A percentile compares a stretch with the other conserved stretches of the same genome.
Conservation (phyloP, 2,888 invertebrate genomes). For the Drepanosiphum platanoidis region DNA sequence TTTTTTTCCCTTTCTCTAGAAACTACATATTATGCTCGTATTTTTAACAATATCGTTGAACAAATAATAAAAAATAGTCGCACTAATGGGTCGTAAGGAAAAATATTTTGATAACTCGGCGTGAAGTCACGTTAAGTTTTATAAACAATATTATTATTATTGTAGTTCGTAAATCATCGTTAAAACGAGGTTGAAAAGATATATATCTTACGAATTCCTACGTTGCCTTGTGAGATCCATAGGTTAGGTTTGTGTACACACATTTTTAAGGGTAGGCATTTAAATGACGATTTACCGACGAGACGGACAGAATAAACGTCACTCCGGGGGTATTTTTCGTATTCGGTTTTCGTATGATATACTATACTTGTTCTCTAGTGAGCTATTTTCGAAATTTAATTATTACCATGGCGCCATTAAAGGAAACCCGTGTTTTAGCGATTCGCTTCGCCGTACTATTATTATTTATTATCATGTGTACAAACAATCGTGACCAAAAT, state of each 20-base stretch:
- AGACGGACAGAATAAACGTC: neutral
- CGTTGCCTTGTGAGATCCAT: too few relatives aligned
- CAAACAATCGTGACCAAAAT: too few relatives aligned
- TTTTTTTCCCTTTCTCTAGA: constrained; percentile 17
- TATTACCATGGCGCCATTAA: neutral
- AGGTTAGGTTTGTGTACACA: neutral
- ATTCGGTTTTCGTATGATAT: neutral
- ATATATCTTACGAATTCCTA: too few relatives aligned
- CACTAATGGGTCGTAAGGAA: neutral
- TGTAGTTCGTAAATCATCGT: neutral
- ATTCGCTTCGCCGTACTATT: too few relatives aligned
- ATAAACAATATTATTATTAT: neutral
- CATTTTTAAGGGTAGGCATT: neutral
- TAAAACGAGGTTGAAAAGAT: neutral
- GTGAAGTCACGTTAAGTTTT: neutral
- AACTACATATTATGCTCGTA: neutral
- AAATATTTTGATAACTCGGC: neutral
- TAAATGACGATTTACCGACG: neutral
- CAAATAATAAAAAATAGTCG: constrained; percentile 3
- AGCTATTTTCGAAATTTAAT: neutral
- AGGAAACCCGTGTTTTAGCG: neutral
- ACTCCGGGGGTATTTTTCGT: neutral
- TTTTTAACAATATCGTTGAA: constrained; percentile 20
- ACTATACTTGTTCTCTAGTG: too few relatives aligned
- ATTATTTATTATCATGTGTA: too few relatives aligned